Evolutionary conservation across 2,888 invertebrate species (phyloP), one percentile per base, ranked within the genome.

Genomic region (Exephanes ischioxanthus): DNA sequence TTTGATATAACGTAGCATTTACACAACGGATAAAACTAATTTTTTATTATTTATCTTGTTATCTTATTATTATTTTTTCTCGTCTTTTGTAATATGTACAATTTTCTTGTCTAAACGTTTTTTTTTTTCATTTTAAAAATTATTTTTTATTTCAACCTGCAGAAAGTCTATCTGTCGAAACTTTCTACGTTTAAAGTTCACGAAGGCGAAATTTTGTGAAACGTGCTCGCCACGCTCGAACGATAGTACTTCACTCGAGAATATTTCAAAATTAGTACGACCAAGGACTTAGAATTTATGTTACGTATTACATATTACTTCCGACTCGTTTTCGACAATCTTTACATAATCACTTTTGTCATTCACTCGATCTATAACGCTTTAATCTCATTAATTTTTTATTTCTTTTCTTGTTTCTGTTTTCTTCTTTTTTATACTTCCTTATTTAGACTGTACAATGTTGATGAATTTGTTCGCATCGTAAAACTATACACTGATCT

Each of bases 1-100:
- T 91, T 90, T 88, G 89, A 91, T 87, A 87, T 88, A 90, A 83
- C 80, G 83, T 83, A 87, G 86, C 82, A 83, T 84, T 87, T 84
- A 66, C 51, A 80, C 66, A 87, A 83, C 78, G 70, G 79, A 78
- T 84, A 72, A 84, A 83, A 86, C 53, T 81, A 70, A 83, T 80
- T 76, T 45, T 58, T 58, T 58, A 11, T 58, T 71, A 66, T 33
- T 61, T 76, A 58, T 67, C 79, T 80, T 67, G 6, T 79, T 70
- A 53, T n/a, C 55, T 79, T 80, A 48, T 55, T 80, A 58, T 30
- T 51, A 66, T 85, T 72, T 72, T 16, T 61, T 79, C 66, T 68
- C 73, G 70, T 82, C 61, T 61, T 84, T 73, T 80, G 76, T 70
- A 80, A 73, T 82, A 85, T 78, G 68, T 87, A 82, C 80, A 86